Evolutionary conservation across 1,140 invertebrate genomes (phyloP).

Genomic region (Sycobia sp.): DNA sequence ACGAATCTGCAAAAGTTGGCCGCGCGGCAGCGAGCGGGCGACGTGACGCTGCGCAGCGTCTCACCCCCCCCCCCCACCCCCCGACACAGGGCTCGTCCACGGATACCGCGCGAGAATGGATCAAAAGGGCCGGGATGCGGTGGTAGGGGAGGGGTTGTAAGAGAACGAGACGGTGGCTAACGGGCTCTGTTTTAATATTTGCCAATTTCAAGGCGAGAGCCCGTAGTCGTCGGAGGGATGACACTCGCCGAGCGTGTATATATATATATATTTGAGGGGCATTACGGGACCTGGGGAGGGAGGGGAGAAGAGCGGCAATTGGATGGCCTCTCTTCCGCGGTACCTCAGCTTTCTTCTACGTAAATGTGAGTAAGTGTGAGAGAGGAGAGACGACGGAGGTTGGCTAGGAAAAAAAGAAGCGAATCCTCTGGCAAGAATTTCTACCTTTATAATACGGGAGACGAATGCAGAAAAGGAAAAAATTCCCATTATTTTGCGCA

Average conservation of each 20-base stretch:
- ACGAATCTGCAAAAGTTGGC: slow-evolving; percentile 18
- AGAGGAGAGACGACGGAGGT: not conserved
- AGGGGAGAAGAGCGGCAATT: not conserved
- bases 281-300: not conserved
- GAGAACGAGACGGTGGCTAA: not conserved
- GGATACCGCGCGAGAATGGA: no score
- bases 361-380: not conserved
- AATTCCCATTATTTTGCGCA: slow-evolving; percentile 19
- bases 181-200: slow-evolving; percentile 35
- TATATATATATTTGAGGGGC: slow-evolving; percentile 2
- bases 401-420: slow-evolving; percentile 4
- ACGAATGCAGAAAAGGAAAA: slow-evolving; percentile 7
- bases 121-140: no score
- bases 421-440: not conserved
- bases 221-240: not conserved
- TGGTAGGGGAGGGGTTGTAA: not conserved
- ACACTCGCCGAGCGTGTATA: not conserved
- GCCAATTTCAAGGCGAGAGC: slow-evolving; percentile 15
- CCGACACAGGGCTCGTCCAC: no score
- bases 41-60: not conserved
- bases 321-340: not conserved
- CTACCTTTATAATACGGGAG: not conserved
- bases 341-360: not conserved
- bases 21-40: not conserved
- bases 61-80: no score